A percentile compares a stretch with the other conserved stretches of the same genome.
These are phyloP conservation scores for Cyprinus carpio DNA, from an alignment of 2,113 vertebrate genomes.

Conservation along the genomic window DNA sequence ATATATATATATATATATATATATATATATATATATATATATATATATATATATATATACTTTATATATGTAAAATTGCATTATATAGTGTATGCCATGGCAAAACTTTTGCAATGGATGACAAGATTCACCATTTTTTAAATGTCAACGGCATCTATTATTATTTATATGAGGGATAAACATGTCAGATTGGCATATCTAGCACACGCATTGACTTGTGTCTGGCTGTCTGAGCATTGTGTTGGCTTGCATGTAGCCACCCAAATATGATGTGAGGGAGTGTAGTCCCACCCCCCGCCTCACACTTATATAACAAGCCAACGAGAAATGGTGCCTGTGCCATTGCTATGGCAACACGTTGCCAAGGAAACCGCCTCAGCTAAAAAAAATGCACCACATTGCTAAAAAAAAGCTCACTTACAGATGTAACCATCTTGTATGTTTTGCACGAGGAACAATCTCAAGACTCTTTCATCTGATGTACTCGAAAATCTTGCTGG, in stretches of 20 bases:
- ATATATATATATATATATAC: too few species aligned
- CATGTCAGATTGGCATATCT: not conserved
- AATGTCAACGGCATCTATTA: too few species aligned
- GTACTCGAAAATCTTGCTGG: not conserved
- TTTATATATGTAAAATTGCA: too few species aligned
- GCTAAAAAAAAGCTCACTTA: constrained; percentile 42
- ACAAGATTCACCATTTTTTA: too few species aligned
- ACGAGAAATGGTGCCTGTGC: constrained; percentile 23
- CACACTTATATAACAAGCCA: not conserved
- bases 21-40: too few species aligned
- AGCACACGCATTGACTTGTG: constrained; percentile 28
- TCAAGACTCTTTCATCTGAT: not conserved
- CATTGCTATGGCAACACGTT: constrained; percentile 56
- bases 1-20: too few species aligned
- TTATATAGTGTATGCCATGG: not conserved
- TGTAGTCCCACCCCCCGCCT: not conserved
- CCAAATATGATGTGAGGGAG: constrained; percentile 48
- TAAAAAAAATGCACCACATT: constrained; percentile 29
- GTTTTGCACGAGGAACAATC: not conserved
- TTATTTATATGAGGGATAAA: not conserved
- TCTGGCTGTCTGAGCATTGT: constrained; percentile 40
- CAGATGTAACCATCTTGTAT: not conserved
- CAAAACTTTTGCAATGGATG: too few species aligned
- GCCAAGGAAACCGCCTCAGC: constrained; percentile 42
- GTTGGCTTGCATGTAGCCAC: constrained; percentile 36